phyloP scores from a whole-genome alignment of 2,888 invertebrate species.

The Dolichopus griseipennis region DNA sequence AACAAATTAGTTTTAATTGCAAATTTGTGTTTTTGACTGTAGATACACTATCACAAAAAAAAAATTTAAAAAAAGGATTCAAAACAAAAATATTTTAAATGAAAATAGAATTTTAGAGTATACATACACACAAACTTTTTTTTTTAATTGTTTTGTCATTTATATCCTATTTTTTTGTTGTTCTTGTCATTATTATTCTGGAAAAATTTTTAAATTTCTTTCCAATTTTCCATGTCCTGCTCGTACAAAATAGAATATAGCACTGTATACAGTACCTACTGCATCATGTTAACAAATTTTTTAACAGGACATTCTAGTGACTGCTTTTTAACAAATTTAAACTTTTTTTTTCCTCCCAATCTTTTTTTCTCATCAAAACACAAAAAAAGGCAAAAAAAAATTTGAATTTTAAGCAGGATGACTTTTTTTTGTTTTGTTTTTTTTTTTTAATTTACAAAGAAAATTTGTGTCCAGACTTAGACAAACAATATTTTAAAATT shows the following conservation, averaged over 20 bases:
- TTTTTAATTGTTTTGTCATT: background rate
- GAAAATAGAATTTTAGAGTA: too few species aligned
- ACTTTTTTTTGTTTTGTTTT: background rate
- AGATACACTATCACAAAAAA: background rate
- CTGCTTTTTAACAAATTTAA: background rate
- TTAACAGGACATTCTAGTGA: too few species aligned
- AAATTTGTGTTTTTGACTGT: conserved; percentile 1
- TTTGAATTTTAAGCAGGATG: too few species aligned
- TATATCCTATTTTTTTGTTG: background rate
- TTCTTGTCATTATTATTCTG: background rate
- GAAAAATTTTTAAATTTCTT: too few species aligned
- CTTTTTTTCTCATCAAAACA: too few species aligned
- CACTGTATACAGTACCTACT: background rate
- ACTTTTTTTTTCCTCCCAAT: background rate
- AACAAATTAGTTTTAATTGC: conserved; percentile 4
- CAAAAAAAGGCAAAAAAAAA: too few species aligned
- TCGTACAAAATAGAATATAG: too few species aligned
- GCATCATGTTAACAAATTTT: background rate
- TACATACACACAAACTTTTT: background rate
- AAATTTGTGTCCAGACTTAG: background rate
- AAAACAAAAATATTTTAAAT: too few species aligned
- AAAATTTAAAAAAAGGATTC: background rate
- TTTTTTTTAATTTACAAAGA: too few species aligned
- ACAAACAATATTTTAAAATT: background rate
- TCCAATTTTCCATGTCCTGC: too few species aligned